Base-by-base conservation (phyloP, 2,797 vertebrate species). In the Pseudomugil tenellus region DNA sequence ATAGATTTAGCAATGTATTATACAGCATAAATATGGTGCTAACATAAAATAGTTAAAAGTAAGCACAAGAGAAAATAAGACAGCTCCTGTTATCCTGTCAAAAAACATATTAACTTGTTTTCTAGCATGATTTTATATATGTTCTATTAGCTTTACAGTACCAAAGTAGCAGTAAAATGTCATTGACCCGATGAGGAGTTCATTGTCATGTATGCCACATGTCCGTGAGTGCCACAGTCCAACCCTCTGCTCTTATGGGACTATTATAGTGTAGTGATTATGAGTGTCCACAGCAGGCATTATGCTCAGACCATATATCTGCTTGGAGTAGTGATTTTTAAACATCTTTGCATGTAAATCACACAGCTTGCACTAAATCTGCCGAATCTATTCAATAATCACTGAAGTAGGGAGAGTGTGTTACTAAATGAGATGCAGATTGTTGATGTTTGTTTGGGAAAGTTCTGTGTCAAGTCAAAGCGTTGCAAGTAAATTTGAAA, bases 291-390 rank as follows among this genome's bases (percentile, higher is more conserved):
- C 78, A 77, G 69, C 84, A 63, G 72, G 63, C 77, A 81, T 72
- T 73, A 73, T 77, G 51, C 65, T 63, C 74, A 81, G 67, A 67
- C 83, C 72, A 66, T 63, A 87, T 79, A 84, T 88, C 83, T 81
- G 86, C 65, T 72, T 64, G 55, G 67, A 58, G 59, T 76, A 78
- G 32, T 55, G 57, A 64, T 74, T 61, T 80, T 69, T 72, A 8
- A n/a, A 67, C 83, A 68, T 58, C 51, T 79, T 55, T 73, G 57
- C 71, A 63, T 83, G 74, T 66, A 69, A 81, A 68, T 76, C 52
- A 34, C 68, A 52, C 14, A 8, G 63, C 66, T 88, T 83, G 83
- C 81, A 79, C 67, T 8, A 29, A 32, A 69, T 75, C 58, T 79
- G 76, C 77, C 71, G 69, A 63, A 80, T 61, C 72, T 28, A 23